These are phyloP conservation scores for Cynaeus angustus DNA, from an alignment of 2,888 invertebrate genomes.

Conservation along the genomic window DNA sequence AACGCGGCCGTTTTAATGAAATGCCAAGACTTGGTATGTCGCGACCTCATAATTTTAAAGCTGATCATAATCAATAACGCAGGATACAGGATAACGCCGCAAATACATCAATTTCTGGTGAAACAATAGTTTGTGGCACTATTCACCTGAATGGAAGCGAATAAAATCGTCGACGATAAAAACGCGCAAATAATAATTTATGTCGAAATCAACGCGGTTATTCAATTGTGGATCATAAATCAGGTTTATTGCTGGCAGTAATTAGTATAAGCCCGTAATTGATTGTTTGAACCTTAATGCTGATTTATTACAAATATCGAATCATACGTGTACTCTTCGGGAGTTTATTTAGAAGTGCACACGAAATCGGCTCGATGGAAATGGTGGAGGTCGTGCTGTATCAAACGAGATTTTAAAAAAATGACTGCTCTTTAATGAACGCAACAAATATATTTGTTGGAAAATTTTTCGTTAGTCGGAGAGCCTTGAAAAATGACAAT, in stretches of 20 bases:
- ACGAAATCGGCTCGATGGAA: too few relatives aligned
- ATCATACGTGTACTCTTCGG: conserved; percentile 33
- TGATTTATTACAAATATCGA: conserved; percentile 64
- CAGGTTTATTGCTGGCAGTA: conserved; percentile 65
- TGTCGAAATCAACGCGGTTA: conserved; percentile 63
- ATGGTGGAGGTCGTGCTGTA: too few relatives aligned
- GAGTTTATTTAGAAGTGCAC: too few relatives aligned
- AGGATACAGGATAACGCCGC: conserved; percentile 25
- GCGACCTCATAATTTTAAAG: conserved; percentile 20
- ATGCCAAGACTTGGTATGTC: conserved; percentile 29
- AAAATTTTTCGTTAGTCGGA: too few relatives aligned
- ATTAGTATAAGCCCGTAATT: conserved; percentile 68
- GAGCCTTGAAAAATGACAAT: too few relatives aligned
- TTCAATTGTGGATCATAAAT: conserved; percentile 67
- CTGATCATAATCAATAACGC: conserved; percentile 27
- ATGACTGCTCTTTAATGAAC: too few relatives aligned
- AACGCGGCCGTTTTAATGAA: conserved; percentile 34
- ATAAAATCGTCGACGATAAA: conserved; percentile 58
- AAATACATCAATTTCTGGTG: conserved; percentile 38
- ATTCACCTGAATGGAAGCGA: conserved; percentile 52
- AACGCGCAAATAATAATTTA: conserved; percentile 64
- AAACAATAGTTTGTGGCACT: conserved; percentile 41
- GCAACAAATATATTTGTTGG: too few relatives aligned
- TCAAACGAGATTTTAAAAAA: too few relatives aligned
- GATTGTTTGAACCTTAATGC: conserved; percentile 67